A percentile compares a stretch with the other conserved stretches of the same genome.
Evolutionary conservation across 2,888 invertebrate species (phyloP).

Genomic region (Adelphocoris suturalis): DNA sequence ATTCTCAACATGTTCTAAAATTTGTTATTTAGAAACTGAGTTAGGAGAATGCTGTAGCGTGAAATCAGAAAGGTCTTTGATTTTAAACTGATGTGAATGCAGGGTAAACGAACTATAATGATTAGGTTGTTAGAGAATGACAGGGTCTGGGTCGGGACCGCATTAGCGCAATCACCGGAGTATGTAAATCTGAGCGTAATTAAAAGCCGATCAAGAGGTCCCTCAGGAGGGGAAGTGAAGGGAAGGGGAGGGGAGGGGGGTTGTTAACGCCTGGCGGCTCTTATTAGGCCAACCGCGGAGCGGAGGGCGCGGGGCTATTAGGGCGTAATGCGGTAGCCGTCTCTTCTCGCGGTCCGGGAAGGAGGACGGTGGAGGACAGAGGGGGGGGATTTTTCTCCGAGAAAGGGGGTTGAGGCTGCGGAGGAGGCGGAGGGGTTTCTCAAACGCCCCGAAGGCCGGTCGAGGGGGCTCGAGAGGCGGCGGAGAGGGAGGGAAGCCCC

Average conservation of each 20-base stretch:
- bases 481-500: background rate
- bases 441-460: background rate
- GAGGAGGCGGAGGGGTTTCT: conserved; percentile 41
- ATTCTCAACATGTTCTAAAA: no score
- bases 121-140: background rate
- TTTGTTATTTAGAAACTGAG: no score
- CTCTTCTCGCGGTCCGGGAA: conserved; percentile 30
- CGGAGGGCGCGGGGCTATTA: conserved; percentile 51
- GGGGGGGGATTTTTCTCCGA: background rate
- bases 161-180: conserved; percentile 1
- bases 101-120: conserved; percentile 28
- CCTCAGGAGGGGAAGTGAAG: background rate
- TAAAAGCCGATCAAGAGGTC: conserved; percentile 30
- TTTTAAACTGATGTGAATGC: background rate
- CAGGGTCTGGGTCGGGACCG: background rate
- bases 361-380: background rate
- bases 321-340: conserved; percentile 63
- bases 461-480: background rate
- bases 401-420: conserved; percentile 18
- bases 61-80: no score
- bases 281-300: background rate
- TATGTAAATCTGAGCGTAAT: conserved; percentile 45
- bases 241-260: conserved; percentile 1
- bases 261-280: conserved; percentile 45
- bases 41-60: no score